Evolutionary conservation across 2,888 invertebrate genomes (phyloP).

Genomic region (Petrolisthes cinctipes): DNA sequence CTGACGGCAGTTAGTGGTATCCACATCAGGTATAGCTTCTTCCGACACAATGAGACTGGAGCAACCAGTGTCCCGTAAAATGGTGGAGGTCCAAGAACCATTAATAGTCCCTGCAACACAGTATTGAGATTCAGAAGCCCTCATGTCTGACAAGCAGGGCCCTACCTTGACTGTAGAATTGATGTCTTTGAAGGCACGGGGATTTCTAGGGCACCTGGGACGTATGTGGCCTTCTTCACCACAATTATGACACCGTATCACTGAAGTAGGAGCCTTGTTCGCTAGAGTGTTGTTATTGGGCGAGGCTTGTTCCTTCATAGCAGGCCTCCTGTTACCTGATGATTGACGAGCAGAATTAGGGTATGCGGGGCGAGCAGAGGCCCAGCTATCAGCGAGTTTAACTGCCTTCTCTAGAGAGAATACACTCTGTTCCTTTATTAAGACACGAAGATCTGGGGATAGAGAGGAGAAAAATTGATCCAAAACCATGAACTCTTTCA

Average conservation of each 20-base stretch:
- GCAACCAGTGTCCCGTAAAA: background rate
- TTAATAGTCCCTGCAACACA: constrained; percentile 23
- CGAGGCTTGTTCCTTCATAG: no score
- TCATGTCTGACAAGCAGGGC: background rate
- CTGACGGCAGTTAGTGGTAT: no score
- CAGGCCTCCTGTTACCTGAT: background rate
- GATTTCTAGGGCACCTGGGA: constrained; percentile 25
- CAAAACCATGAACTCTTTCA: no score
- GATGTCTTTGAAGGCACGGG: constrained; percentile 17
- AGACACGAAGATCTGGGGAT: no score
- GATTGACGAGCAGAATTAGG: background rate
- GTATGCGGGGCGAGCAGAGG: background rate
- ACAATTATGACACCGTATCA: background rate
- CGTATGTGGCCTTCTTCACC: constrained; percentile 14
- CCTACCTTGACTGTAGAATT: background rate
- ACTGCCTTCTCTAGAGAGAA: no score
- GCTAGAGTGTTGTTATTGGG: no score
- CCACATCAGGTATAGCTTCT: constrained; percentile 14
- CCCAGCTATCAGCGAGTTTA: background rate
- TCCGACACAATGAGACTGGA: constrained; percentile 20
- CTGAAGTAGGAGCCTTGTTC: no score
- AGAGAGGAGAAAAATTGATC: no score
- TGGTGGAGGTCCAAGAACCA: background rate
- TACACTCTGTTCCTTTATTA: no score
- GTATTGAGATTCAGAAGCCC: background rate